phyloP scores from a whole-genome alignment of 1,140 invertebrate genomes.

The Psilanteris sp. region DNA sequence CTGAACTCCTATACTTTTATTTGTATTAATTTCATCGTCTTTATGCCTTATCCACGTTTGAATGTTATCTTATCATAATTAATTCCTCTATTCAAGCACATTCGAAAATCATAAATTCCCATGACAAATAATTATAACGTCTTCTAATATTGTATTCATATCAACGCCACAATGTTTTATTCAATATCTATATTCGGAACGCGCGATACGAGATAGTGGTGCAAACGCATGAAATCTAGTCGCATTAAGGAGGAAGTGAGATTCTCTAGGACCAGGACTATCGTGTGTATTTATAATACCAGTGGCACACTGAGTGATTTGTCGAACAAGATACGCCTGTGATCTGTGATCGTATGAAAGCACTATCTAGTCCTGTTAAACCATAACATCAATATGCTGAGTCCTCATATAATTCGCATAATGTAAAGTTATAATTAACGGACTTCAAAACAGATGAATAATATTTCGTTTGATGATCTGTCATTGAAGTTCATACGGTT shows the following conservation, averaged over 20 bases:
- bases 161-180: constrained; percentile 31
- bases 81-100: background rate
- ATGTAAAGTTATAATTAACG: constrained; percentile 9
- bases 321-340: constrained; percentile 58
- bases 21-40: too few species aligned
- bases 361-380: constrained; percentile 11
- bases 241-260: constrained; percentile 37
- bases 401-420: background rate
- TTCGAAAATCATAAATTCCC: constrained; percentile 3
- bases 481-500: too few species aligned
- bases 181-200: constrained; percentile 29
- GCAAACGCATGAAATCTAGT: constrained; percentile 44
- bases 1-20: too few species aligned
- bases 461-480: too few species aligned
- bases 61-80: too few species aligned
- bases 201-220: constrained; percentile 16
- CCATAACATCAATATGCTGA: background rate
- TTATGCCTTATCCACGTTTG: too few species aligned
- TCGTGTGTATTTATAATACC: constrained; percentile 47
- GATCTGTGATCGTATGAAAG: constrained; percentile 48
- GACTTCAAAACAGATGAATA: background rate
- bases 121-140: constrained; percentile 19
- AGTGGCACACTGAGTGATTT: constrained; percentile 56
- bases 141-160: constrained; percentile 25
- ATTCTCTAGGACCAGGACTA: constrained; percentile 6